Conservation (phyloP, 2,888 invertebrate species). For the Rhamnusium bicolor region DNA sequence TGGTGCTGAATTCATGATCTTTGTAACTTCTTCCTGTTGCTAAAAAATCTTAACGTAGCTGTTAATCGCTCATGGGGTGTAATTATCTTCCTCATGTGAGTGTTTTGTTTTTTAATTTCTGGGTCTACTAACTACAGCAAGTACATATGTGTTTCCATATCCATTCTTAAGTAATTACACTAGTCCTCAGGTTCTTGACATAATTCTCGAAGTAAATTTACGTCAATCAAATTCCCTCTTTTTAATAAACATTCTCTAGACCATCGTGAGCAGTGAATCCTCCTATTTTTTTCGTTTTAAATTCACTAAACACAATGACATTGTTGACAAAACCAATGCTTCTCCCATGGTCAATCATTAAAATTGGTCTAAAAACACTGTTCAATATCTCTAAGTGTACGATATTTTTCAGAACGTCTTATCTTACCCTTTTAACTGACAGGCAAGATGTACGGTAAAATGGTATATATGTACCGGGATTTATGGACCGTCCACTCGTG, state of each 20-base stretch:
- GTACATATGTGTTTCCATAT: conserved; percentile 8
- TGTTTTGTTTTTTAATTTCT: conserved; percentile 47
- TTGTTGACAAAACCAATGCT: background rate
- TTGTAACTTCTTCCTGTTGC: conserved; percentile 56
- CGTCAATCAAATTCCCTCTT: background rate
- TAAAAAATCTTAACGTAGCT: conserved; percentile 50
- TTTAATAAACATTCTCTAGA: conserved; percentile 2
- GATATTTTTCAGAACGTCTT: background rate
- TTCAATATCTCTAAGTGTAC: background rate
- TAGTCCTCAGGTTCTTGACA: conserved; percentile 5
- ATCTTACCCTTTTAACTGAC: conserved; percentile 2
- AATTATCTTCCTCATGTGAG: conserved; percentile 52
- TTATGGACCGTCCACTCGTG: too few species aligned
- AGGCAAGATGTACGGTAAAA: background rate
- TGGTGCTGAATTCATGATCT: conserved; percentile 46
- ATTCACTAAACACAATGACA: conserved; percentile 3
- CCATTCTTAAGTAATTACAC: conserved; percentile 17
- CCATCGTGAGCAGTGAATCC: background rate
- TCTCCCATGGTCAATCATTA: conserved; percentile 3
- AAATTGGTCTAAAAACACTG: conserved; percentile 6
- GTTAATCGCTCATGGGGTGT: conserved; percentile 52
- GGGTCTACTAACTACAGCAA: background rate
- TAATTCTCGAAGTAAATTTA: conserved; percentile 10
- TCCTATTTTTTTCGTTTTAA: background rate
- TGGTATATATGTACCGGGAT: conserved; percentile 12